Evolutionary conservation across 2,113 vertebrate genomes (phyloP).

Genomic region (Peromyscus leucopus): DNA sequence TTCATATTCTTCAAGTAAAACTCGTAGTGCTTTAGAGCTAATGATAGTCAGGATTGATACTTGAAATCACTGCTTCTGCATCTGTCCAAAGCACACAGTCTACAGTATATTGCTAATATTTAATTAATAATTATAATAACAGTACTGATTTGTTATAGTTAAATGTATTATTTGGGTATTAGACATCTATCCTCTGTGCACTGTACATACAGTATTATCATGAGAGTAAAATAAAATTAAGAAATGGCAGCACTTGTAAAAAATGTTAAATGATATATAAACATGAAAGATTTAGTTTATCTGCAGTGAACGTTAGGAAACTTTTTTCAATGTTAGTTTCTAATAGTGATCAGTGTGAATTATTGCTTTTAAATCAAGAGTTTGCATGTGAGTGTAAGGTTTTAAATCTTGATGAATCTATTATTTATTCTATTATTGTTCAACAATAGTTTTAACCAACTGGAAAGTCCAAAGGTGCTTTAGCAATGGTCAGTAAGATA

Average conservation of each 20-base stretch:
- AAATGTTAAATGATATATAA: conserved; percentile 28
- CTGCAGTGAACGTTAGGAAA: not conserved
- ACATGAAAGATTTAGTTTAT: not conserved
- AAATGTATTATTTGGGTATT: not conserved
- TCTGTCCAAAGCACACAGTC: not conserved
- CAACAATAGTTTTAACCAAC: conserved; percentile 33
- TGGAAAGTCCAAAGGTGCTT: not conserved
- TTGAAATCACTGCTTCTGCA: not conserved
- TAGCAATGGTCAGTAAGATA: not conserved
- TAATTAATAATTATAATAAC: not conserved
- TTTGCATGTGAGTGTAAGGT: not conserved
- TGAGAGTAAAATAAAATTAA: conserved; percentile 41
- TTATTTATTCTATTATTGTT: not conserved
- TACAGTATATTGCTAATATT: not conserved
- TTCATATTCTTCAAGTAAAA: not conserved
- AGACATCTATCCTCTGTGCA: not conserved
- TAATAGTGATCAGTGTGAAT: not conserved
- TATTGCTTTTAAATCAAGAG: not conserved
- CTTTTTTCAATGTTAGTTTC: not conserved
- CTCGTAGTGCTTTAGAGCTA: not conserved
- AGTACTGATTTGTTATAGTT: not conserved
- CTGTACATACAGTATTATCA: not conserved
- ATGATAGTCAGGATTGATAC: not conserved
- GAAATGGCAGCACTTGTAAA: not conserved
- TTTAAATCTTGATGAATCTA: not conserved